Evolutionary conservation across 1,140 invertebrate genomes (phyloP).

Genomic region (Heliothis virescens): DNA sequence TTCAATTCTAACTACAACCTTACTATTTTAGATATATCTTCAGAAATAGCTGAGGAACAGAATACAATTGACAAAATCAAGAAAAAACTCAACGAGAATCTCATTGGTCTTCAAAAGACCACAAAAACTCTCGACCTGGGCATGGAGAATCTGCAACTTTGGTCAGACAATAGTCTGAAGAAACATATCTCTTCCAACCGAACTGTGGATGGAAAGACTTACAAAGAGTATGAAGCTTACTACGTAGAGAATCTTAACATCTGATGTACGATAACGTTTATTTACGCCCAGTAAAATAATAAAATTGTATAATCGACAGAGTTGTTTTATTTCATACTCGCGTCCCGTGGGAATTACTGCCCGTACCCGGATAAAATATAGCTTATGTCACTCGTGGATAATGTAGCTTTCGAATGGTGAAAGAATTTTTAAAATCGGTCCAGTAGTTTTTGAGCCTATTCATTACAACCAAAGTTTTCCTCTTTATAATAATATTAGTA

Average conservation of each 20-base stretch:
- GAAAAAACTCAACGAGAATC: conserved; percentile 68
- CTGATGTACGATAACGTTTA: no score
- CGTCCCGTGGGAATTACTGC: no score
- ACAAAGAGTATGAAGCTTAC: conserved; percentile 64
- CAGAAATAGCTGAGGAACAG: conserved; percentile 61
- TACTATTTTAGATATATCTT: conserved; percentile 68
- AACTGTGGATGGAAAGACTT: conserved; percentile 67
- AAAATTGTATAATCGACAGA: background rate
- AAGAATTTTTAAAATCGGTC: no score
- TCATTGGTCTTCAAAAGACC: conserved; percentile 62
- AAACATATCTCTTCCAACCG: conserved; percentile 68
- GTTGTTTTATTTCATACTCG: background rate
- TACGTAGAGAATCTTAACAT: conserved; percentile 59
- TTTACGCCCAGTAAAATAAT: background rate
- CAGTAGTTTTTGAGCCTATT: no score
- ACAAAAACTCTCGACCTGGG: conserved; percentile 64
- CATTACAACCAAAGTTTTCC: no score
- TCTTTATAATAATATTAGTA: no score
- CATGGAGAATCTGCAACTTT: conserved; percentile 68
- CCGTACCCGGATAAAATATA: no score
- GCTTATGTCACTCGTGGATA: no score
- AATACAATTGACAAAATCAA: conserved; percentile 67
- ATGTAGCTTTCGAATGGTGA: no score
- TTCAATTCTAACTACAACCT: background rate
- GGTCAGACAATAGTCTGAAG: conserved; percentile 63